Conservation (phyloP, 2,888 invertebrate species). For the Aspidapion aeneum region DNA sequence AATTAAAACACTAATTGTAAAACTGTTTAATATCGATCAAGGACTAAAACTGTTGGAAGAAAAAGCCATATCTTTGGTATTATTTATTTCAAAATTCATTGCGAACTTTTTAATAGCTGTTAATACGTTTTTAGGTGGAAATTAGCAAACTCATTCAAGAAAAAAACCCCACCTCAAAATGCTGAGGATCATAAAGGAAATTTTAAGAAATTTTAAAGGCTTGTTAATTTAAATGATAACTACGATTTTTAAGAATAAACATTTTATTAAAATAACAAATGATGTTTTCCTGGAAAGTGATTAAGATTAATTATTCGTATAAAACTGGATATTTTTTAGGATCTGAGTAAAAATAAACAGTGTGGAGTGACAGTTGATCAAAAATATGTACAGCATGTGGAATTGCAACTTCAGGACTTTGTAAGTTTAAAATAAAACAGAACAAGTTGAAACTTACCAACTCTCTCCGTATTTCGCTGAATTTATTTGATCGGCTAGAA, state of each 20-base stretch:
- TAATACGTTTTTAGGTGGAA: background rate
- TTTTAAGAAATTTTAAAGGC: too few relatives aligned
- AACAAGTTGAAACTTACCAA: too few relatives aligned
- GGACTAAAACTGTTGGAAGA: slow-evolving; percentile 27
- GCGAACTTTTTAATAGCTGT: background rate
- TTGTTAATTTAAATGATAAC: too few relatives aligned
- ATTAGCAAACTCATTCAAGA: too few relatives aligned
- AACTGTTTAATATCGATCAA: slow-evolving; percentile 25
- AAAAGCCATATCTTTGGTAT: slow-evolving; percentile 28
- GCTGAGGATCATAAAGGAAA: too few relatives aligned
- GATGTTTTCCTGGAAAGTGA: too few relatives aligned
- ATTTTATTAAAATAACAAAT: too few relatives aligned
- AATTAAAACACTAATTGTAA: slow-evolving; percentile 30
- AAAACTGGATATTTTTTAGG: slow-evolving; percentile 13
- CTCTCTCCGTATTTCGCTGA: too few relatives aligned
- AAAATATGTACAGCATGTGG: slow-evolving; percentile 27
- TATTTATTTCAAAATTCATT: background rate
- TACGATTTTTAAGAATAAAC: too few relatives aligned
- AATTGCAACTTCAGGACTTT: slow-evolving; percentile 27
- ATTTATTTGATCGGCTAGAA: background rate
- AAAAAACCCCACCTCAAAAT: background rate
- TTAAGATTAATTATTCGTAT: too few relatives aligned
- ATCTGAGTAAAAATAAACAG: slow-evolving; percentile 14
- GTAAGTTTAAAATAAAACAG: too few relatives aligned
- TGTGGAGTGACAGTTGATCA: slow-evolving; percentile 22